Evolutionary conservation across 2,113 vertebrate genomes (phyloP), one percentile per base, ranked within the genome.

Genomic region (Bagarius yarrelli): DNA sequence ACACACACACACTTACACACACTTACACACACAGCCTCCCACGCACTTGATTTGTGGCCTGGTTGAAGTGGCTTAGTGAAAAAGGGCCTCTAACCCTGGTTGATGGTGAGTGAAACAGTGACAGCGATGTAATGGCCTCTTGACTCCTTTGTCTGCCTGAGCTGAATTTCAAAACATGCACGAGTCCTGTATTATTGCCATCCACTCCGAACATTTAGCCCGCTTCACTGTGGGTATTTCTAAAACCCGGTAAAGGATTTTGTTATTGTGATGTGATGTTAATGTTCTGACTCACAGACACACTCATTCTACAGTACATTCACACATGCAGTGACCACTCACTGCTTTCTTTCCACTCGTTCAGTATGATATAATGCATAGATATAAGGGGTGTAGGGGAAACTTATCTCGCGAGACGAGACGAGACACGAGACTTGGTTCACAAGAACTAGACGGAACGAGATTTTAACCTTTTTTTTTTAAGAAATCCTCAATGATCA

Each of bases 71-170:
- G 89, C 83, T 84, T 85, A 87, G 87, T 90, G 88, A 90, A 81
- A 88, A 91, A 91, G 88, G 87, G 88, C 88, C 85, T 87, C 89
- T 91, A 85, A 85, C n/a, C 86, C 60, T 80, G 85, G 87, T 85
- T 89, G 81, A 77, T 77, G 81, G 64, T 82, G 74, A 77, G 81
- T 56, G 69, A 78, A 79, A 83, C 57, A 73, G 69, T 80, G 61
- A 81, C 79, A 81, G 60, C 79, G 75, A 79, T 78, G 84, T 85
- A 83, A 86, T 83, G 75, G 75, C 67, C 79, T 81, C 82, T 83
- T 81, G 84, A 81, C 84, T 81, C 63, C 74, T 81, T 80, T 59
- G 81, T 85, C 32, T 27, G 59, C 76, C 66, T 71, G 27, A 83
- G 76, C 40, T 50, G 78, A 75, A 79, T 79, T 79, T 74, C 32